Evolutionary conservation across 2,113 vertebrate genomes (phyloP).

Genomic region (Halichoerus grypus): DNA sequence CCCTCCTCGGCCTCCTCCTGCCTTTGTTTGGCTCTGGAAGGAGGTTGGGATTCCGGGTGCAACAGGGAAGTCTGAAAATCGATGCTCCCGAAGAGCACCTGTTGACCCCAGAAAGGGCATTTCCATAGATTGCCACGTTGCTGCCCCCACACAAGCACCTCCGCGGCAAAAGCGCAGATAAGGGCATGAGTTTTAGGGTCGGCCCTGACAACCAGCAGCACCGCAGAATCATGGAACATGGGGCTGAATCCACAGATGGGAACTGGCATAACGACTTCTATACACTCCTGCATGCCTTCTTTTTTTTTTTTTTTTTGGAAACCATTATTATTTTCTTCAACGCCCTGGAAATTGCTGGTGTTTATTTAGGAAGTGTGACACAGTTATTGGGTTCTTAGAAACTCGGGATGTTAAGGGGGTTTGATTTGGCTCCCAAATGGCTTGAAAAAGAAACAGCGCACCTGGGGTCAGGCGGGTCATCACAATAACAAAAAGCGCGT

Average conservation of each 20-base stretch:
- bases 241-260: neutral
- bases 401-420: slow-evolving; percentile 58
- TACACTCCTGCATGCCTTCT: neutral
- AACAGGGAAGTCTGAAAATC: slow-evolving; percentile 1
- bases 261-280: neutral
- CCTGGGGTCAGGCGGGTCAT: slow-evolving; percentile 80
- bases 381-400: slow-evolving; percentile 63
- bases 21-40: slow-evolving; percentile 47
- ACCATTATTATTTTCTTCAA: slow-evolving; percentile 47
- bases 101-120: slow-evolving; percentile 33
- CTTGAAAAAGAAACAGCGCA: slow-evolving; percentile 78
- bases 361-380: slow-evolving; percentile 75
- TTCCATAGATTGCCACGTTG: neutral
- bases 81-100: neutral
- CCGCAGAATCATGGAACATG: neutral
- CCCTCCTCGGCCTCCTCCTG: neutral
- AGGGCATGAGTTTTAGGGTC: neutral
- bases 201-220: neutral
- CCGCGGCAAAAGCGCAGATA: neutral
- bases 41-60: neutral
- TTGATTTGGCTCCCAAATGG: slow-evolving; percentile 64
- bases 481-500: slow-evolving; percentile 82
- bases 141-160: neutral
- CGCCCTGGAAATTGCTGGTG: slow-evolving; percentile 56
- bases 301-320: neutral